These are phyloP conservation scores for Ariopsis seemanni DNA, from an alignment of 2,113 vertebrate species.

Conservation along the genomic window DNA sequence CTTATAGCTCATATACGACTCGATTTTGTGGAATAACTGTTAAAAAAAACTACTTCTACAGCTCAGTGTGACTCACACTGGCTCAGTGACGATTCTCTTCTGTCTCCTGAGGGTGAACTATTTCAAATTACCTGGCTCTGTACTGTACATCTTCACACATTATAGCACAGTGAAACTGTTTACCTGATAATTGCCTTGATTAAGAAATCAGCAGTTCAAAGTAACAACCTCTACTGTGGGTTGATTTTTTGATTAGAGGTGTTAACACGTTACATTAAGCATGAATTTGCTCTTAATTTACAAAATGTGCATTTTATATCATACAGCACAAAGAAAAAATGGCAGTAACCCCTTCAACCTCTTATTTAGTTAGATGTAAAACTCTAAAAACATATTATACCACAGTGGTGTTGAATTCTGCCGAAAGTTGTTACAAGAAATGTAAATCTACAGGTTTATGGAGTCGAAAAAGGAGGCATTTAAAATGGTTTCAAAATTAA, in stretches of 20 bases:
- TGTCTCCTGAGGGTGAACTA: neutral
- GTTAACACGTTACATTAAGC: neutral
- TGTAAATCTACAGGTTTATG: neutral
- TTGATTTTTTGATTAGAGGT: neutral
- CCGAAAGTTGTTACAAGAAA: neutral
- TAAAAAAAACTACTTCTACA: slow-evolving; percentile 15
- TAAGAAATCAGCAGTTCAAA: neutral
- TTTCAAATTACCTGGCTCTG: neutral
- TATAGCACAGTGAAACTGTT: neutral
- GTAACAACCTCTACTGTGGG: neutral
- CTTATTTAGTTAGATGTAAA: no score
- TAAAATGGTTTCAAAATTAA: neutral
- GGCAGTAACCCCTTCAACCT: no score
- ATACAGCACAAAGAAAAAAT: neutral
- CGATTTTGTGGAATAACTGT: neutral
- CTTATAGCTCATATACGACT: no score
- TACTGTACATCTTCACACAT: no score
- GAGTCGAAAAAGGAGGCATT: no score
- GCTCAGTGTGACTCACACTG: neutral
- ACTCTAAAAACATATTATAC: neutral
- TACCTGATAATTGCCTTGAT: neutral
- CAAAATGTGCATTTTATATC: neutral
- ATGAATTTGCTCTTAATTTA: neutral
- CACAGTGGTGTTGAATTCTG: neutral
- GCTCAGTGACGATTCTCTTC: neutral